Evolutionary conservation across 2,888 invertebrate species (phyloP), one percentile per base, ranked within the genome.

Genomic region (Lucinisca nassula): DNA sequence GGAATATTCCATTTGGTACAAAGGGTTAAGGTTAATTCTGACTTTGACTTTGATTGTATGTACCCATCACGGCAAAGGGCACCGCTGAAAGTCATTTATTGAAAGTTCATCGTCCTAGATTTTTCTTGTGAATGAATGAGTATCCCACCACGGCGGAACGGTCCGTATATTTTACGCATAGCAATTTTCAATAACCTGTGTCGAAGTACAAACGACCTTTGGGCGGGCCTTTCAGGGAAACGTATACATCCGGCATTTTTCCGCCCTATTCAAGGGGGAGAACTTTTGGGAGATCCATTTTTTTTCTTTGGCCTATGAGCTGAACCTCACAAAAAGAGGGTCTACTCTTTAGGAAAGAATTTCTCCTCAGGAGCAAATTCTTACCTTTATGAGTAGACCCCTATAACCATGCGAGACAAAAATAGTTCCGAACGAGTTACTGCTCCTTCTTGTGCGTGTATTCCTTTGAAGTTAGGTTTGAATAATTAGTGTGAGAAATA

Each of bases 201-300:
- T 67, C 67, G 67, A 67, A 32, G 67, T 67, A 67, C 35, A 35
- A 67, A 67, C 35, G 67, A 67, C 67, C 67, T 67, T 35, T 35
- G 35, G 35, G 17, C 45, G 17, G 45, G 45, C 17, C 45, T 45
- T 45, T 45, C 8, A 45, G 45, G n/a, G n/a, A n/a, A n/a, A n/a
- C n/a, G n/a, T n/a, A n/a, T n/a, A n/a, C n/a, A n/a, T n/a, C n/a
- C n/a, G n/a, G n/a, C n/a, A n/a, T n/a, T n/a, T n/a, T n/a, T n/a
- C n/a, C n/a, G n/a, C n/a, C n/a, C n/a, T n/a, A n/a, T n/a, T n/a
- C n/a, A n/a, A n/a, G n/a, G n/a, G n/a, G n/a, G n/a, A n/a, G n/a
- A n/a, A n/a, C n/a, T n/a, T n/a, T n/a, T n/a, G n/a, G n/a, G n/a
- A n/a, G n/a, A n/a, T n/a, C n/a, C n/a, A n/a, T n/a, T n/a, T n/a